Evolutionary conservation across 1,140 invertebrate genomes (phyloP).

Genomic region (Acromyrmex heyeri): DNA sequence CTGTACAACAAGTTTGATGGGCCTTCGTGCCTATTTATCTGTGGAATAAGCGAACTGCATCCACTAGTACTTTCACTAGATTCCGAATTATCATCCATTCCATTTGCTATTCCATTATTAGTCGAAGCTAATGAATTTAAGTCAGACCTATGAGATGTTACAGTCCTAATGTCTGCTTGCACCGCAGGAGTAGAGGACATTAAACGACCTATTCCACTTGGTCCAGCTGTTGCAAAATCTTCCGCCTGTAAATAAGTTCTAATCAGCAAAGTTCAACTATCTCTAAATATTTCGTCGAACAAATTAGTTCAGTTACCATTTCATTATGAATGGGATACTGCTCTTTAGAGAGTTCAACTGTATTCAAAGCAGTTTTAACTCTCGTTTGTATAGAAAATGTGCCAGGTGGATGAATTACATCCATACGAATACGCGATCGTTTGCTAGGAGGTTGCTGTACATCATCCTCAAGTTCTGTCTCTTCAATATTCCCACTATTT

Average conservation of each 20-base stretch:
- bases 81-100: slow-evolving; percentile 86
- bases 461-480: slow-evolving; percentile 77
- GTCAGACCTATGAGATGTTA: slow-evolving; percentile 73
- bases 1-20: slow-evolving; percentile 77
- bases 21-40: slow-evolving; percentile 83
- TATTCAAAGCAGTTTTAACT: slow-evolving; percentile 69
- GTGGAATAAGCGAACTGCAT: slow-evolving; percentile 86
- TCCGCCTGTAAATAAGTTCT: slow-evolving; percentile 74
- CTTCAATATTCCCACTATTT: slow-evolving; percentile 73
- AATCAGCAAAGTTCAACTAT: not conserved
- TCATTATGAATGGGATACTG: slow-evolving; percentile 73
- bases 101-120: slow-evolving; percentile 82
- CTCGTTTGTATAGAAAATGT: slow-evolving; percentile 82
- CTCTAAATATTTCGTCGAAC: not conserved
- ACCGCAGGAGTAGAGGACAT: slow-evolving; percentile 83
- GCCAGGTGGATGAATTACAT: slow-evolving; percentile 84
- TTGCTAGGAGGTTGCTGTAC: slow-evolving; percentile 79
- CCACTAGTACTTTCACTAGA: slow-evolving; percentile 87
- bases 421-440: slow-evolving; percentile 84
- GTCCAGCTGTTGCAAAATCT: slow-evolving; percentile 79
- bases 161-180: slow-evolving; percentile 71
- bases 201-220: slow-evolving; percentile 79
- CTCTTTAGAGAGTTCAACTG: slow-evolving; percentile 71
- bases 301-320: slow-evolving; percentile 63
- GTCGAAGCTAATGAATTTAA: slow-evolving; percentile 79